These are phyloP conservation scores for Drosophila equinoxialis DNA, from an alignment of 1,140 invertebrate species.

Conservation along the genomic window DNA sequence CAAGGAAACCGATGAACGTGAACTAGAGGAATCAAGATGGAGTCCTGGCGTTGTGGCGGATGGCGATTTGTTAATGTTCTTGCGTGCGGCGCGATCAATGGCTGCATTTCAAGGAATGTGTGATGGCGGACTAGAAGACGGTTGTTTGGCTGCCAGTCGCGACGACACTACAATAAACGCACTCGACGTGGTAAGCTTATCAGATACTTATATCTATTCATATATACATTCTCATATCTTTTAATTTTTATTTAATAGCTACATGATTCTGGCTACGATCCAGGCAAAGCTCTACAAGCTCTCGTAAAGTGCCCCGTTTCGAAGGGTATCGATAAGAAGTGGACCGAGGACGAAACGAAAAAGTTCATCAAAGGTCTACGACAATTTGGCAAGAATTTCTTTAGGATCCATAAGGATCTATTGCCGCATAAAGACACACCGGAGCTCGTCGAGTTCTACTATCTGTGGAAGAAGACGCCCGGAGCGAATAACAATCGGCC, in stretches of 20 bases:
- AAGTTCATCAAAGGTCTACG: constrained; percentile 98
- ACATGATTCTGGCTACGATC: constrained; percentile 97
- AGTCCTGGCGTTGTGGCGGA: constrained; percentile 94
- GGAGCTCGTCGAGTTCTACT: constrained; percentile 99
- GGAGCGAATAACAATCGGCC: constrained; percentile 97
- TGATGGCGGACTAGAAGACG: constrained; percentile 98
- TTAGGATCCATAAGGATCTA: constrained; percentile 97
- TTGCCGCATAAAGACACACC: constrained; percentile 98
- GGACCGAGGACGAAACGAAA: constrained; percentile 98
- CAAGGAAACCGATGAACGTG: constrained; percentile 83
- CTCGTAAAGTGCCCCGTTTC: constrained; percentile 98
- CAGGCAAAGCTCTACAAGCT: constrained; percentile 96
- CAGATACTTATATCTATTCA: not conserved
- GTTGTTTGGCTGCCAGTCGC: constrained; percentile 96
- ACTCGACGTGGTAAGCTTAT: constrained; percentile 90
- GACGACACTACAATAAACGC: constrained; percentile 99
- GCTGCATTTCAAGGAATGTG: constrained; percentile 97
- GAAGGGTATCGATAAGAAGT: constrained; percentile 98
- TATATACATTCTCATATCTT: too few species aligned
- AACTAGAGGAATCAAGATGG: constrained; percentile 95
- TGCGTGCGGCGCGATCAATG: constrained; percentile 97
- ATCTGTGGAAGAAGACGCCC: constrained; percentile 99
- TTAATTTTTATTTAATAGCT: constrained; percentile 84
- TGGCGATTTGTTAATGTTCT: constrained; percentile 98
- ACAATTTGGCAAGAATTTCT: constrained; percentile 99